Base-by-base conservation (phyloP, 2,113 vertebrate species). In the Forbesichthys papilliferus region DNA sequence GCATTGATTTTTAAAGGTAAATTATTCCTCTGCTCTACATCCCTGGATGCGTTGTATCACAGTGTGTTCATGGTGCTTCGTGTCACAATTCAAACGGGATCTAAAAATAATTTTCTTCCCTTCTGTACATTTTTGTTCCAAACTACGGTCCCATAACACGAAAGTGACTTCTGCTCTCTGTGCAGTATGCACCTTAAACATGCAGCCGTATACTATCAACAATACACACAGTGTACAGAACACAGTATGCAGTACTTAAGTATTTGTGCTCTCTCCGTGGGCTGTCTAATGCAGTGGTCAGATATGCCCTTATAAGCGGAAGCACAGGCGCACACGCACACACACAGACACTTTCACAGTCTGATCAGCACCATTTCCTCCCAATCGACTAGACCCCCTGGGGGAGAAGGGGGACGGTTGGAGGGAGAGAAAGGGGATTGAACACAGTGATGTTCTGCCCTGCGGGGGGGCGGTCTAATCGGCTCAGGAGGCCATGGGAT, bases 381-480 rank as follows among this genome's bases (percentile, higher is more conserved):
- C 74, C 71, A 70, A 65, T 74, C 75, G 67, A 51, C 63, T 51
- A 2, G 79, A 75, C 72, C 69, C 81, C 81, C 79, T 0, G 5
- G 33, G 36, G 66, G 56, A 27, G 6, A 73, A 70, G 57, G 59
- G 54, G 63, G n/a, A n/a, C n/a, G n/a, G n/a, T n/a, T 58, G 55
- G 71, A 74, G 9, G 46, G 59, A 52, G 20, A 59, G 12, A 70
- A 66, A 64, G 72, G 62, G 70, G 75, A 85, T 84, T 79, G 81
- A 79, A 88, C 73, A 64, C 9, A 63, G 80, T 74, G 74, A 76
- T 87, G 86, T 81, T 76, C 74, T 68, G 73, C 78, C 76, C 80
- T 0, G 72, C 13, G n/a, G 18, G 87, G 82, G 81, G 83, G 11
- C 48, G 9, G 53, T 48, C 75, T 86, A 79, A 87, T 83, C 79